Evolutionary conservation across 2,797 vertebrate species (phyloP).

Genomic region (Cryptoprocta ferox): DNA sequence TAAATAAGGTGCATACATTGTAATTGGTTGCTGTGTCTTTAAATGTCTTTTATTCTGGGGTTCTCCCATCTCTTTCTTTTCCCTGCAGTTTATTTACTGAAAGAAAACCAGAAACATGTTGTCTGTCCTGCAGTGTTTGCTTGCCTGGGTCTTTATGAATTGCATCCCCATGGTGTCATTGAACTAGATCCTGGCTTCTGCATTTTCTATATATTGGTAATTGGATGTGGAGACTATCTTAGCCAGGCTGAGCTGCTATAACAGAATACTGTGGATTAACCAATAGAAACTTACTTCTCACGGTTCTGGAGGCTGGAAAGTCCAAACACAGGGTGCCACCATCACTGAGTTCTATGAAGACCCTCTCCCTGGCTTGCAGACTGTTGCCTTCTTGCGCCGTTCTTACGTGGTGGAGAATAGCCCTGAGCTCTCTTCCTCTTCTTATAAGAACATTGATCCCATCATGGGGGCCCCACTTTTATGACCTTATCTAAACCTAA

Average conservation of each 20-base stretch:
- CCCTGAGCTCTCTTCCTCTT: neutral
- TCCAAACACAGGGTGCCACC: neutral
- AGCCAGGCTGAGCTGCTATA: neutral
- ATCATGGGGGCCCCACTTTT: too few species aligned
- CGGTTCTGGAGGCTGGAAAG: neutral
- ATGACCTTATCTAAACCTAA: neutral
- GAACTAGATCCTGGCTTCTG: neutral
- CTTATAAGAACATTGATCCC: neutral
- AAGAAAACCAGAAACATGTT: neutral
- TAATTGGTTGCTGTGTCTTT: neutral
- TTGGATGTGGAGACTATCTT: neutral
- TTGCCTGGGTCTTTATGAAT: neutral
- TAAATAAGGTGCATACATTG: neutral
- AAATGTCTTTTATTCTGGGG: neutral
- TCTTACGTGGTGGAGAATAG: neutral
- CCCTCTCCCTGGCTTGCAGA: neutral
- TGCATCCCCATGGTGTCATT: neutral
- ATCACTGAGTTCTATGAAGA: neutral
- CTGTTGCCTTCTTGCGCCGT: neutral
- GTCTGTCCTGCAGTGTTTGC: neutral
- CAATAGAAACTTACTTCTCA: neutral
- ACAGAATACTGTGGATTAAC: neutral
- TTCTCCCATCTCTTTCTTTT: neutral
- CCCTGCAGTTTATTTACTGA: slow-evolving; percentile 32
- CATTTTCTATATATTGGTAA: neutral